Evolutionary conservation across 2,797 vertebrate genomes (phyloP), one percentile per base, ranked within the genome.

Genomic region (Eleutherodactylus coqui): DNA sequence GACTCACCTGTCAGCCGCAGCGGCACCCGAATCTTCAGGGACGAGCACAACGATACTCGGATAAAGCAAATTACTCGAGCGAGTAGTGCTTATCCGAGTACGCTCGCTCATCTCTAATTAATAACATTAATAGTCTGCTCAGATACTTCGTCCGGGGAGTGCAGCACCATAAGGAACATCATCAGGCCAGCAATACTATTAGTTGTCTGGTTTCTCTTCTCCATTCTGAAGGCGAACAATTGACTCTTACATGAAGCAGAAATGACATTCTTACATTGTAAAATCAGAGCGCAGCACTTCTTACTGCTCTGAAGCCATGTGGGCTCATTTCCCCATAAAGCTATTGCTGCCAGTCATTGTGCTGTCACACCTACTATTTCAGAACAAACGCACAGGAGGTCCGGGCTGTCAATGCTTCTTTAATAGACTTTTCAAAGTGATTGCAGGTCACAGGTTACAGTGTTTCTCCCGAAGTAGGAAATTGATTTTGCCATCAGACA

Each of bases 401-500:
- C 49, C 41, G 24, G 45, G 47, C 62, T 79, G 64, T 75, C 79
- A 87, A 58, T 78, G 73, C 32, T 38, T 24, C 80, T 60, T 47
- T 87, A 83, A 87, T 83, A 87, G 75, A 87, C 86, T 83, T 62
- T 83, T 62, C 73, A 73, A 29, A 36, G 77, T 87, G 86, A 87
- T 79, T 87, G 75, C 75, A 83, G 86, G 81, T 64, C 86, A 87
- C 64, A 78, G 85, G 81, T 73, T 83, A 79, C 19, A 70, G 29
- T 64, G 67, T 58, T 83, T 49, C 75, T 87, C 86, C 67, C 53
- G 3, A 79, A 83, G 85, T 24, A 83, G 75, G 86, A 83, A 83
- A 87, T 87, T 79, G 86, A 87, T 87, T 87, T 87, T 79, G 51
- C 64, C 75, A 87, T 83, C 86, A 83, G 55, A 79, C 75, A 79